Base-by-base conservation (phyloP, 2,888 invertebrate species). In the Alentia gelatinosa region DNA sequence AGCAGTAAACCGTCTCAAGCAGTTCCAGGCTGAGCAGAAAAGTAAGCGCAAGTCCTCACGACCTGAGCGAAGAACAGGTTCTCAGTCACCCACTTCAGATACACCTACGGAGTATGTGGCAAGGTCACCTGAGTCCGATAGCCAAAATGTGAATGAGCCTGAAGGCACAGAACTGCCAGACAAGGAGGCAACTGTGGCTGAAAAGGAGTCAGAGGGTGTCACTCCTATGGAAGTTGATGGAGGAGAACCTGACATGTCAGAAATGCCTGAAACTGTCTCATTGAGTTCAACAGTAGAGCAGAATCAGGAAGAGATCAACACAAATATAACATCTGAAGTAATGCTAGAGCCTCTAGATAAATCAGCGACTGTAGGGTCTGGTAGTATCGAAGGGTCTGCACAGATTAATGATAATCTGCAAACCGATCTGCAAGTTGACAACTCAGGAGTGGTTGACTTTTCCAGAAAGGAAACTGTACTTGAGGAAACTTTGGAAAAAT, bases 1-100 rank as follows among this genome's bases (percentile, higher is more conserved):
- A n/a, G 86, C 86, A 47, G 86, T 86, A 86, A 86, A 86, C 86
- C 86, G 86, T 86, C 86, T 86, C 50, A 86, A 86, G 86, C 86
- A 86, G 86, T 86, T 86, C 35, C 86, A 86, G 86, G 86, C 86
- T 86, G 86, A 86, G 86, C 86, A 86, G 35, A 86, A 86, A 35
- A 47, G 86, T 47, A 42, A 47, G n/a, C 42, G 86, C 23, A 86
- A 86, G 47, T 86, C 86, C 42, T 33, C 86, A 42, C 12, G 47
- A 30, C 86, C 86, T 5, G 86, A 40, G 26, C 42, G 86, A 19
- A 86, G 42, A 50, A 86, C 47, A 47, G 86, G 86, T 47, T 86
- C 86, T 47, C 86, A 86, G 33, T 86, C 86, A 42, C 86, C 86
- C 30, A 86, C 86, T 19, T 86, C 86, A 19, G 86, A 86, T 33